These are phyloP conservation scores for Trinectes maculatus DNA, from an alignment of 2,113 vertebrate genomes.

Conservation along the genomic window DNA sequence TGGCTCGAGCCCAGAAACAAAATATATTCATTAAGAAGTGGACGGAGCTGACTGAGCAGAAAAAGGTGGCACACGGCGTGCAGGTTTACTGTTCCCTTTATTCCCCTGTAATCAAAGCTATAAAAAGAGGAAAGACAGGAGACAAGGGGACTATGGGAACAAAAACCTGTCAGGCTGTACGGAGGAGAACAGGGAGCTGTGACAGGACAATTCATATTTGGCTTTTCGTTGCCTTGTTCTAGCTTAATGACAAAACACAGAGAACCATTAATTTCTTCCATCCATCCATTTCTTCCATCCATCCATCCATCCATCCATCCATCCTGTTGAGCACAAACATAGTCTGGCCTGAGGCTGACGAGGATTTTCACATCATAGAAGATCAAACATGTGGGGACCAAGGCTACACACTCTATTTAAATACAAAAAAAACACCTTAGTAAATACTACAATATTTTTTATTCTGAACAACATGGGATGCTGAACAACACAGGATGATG, in stretches of 20 bases:
- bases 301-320: too few relatives aligned
- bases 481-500: too few relatives aligned
- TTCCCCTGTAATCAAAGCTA: conserved; percentile 18
- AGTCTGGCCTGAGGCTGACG: background rate
- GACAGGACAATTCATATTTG: conserved; percentile 13
- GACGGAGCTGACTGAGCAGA: conserved; percentile 8
- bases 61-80: background rate
- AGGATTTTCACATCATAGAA: background rate
- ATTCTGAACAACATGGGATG: too few relatives aligned
- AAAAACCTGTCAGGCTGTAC: background rate
- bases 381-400: background rate
- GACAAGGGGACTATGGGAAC: background rate
- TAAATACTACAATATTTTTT: background rate
- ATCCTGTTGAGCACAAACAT: conserved; percentile 13
- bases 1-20: background rate
- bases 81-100: conserved; percentile 10
- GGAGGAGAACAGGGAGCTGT: conserved; percentile 10
- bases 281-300: conserved; percentile 1
- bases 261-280: background rate
- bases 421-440: background rate
- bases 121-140: background rate
- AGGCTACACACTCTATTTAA: background rate
- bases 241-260: background rate
- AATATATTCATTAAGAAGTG: conserved; percentile 19
- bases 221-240: background rate